These are phyloP conservation scores for Malurus elegans DNA, from an alignment of 2,113 vertebrate genomes.

Conservation along the genomic window DNA sequence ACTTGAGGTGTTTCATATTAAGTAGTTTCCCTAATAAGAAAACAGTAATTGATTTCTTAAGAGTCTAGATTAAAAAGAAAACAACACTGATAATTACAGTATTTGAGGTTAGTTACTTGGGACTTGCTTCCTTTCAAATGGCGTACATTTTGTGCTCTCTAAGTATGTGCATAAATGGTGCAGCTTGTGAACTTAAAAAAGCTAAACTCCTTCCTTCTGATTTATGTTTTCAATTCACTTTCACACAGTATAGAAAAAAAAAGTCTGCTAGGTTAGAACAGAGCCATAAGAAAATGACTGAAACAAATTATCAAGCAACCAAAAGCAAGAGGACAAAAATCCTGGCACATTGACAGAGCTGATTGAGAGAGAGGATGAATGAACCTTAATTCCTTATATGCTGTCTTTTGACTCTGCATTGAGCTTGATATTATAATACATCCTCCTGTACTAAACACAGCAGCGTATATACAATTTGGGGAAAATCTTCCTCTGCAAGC, in stretches of 20 bases:
- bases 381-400: background rate
- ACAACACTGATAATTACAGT: conserved; percentile 29
- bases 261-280: background rate
- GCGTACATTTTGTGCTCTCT: background rate
- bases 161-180: background rate
- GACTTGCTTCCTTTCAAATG: conserved; percentile 15
- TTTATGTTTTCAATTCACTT: conserved; percentile 9
- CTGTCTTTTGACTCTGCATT: background rate
- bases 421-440: background rate
- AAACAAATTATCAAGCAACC: background rate
- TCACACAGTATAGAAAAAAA: background rate
- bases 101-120: conserved; percentile 49
- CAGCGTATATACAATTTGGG: background rate
- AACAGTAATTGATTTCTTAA: conserved; percentile 15
- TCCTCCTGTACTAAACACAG: background rate
- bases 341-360: background rate
- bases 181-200: background rate
- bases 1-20: background rate
- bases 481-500: background rate
- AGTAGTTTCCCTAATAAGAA: conserved; percentile 30
- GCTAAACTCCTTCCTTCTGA: background rate
- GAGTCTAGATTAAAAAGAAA: background rate
- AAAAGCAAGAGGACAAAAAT: background rate
- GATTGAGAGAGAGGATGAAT: background rate
- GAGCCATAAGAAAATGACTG: background rate